Base-by-base conservation (phyloP, 1,140 invertebrate species). In the Diachasmimorpha longicaudata region DNA sequence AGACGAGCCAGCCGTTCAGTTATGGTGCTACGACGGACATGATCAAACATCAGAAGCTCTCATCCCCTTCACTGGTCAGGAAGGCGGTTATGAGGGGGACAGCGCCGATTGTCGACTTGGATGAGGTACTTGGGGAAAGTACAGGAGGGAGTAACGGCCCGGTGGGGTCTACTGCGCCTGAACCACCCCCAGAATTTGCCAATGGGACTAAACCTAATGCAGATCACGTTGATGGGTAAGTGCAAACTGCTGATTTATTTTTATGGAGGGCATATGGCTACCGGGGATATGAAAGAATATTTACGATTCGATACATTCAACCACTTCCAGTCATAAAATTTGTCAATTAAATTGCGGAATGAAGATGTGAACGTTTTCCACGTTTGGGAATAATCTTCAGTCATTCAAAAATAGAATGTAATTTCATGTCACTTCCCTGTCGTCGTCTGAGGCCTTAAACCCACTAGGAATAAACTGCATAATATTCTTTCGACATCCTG, bases 1-100 rank as follows among this genome's bases (percentile, higher is more conserved):
- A 93, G 69, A 93, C 95, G 85, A 94, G 93, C 78, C 91, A 93
- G 76, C 95, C 95, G 19, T 96, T 96, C 87, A 94, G 93, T 14
- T 96, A 96, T 90, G 93, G 93, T 31, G 90, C 90, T 21, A 90
- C 91, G 42, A 90, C 90, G 77, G 90, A 91, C 79, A 91, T 91
- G 90, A 88, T 92, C 79, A 90, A 88, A 82, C 86, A 87, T 72
- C 88, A 90, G 83, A 92, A 92, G 78, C 90, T 95, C 21, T 93
- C 93, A 77, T 94, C 93, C 80, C 94, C 94, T 14, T 93, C 93
- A 77, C 86, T 95, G 79, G 94, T 95, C 76, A 90, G 94, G 19
- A 93, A 93, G 79, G 93, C 93, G 0, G 89, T 89, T 48, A 86
- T 88, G 44, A 87, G 88, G 69, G 87, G 85, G 67, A 83, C 79